Evolutionary conservation across 1,140 invertebrate species (phyloP).

Genomic region (Argopecten irradians): DNA sequence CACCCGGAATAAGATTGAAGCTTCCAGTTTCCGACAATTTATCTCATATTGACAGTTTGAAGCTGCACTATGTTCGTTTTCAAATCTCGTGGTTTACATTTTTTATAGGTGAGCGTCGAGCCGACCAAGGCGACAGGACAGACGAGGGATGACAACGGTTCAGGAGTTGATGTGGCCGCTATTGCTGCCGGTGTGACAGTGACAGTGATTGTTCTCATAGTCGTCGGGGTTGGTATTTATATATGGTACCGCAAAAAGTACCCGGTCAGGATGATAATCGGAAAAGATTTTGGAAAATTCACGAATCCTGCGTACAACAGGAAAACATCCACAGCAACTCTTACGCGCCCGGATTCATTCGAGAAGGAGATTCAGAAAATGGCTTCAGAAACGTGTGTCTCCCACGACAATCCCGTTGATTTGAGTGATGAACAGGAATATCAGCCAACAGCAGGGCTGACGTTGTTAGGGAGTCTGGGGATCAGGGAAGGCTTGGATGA

Average conservation of each 20-base stretch:
- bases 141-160: background rate
- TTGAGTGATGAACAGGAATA: conserved; percentile 40
- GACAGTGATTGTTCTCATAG: conserved; percentile 39
- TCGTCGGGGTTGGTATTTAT: conserved; percentile 47
- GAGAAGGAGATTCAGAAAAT: conserved; percentile 36
- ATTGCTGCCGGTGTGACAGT: conserved; percentile 56
- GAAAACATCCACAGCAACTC: conserved; percentile 43
- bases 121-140: background rate
- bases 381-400: background rate
- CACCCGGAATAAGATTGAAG: too few species aligned
- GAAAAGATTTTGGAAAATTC: conserved; percentile 75
- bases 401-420: conserved; percentile 39
- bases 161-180: conserved; percentile 10
- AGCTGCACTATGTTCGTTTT: background rate
- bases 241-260: conserved; percentile 70
- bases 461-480: background rate
- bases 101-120: background rate
- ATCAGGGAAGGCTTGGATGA: background rate
- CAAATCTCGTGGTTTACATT: background rate
- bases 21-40: too few species aligned
- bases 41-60: too few species aligned
- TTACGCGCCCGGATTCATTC: conserved; percentile 43
- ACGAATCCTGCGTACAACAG: conserved; percentile 74
- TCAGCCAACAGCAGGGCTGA: conserved; percentile 25
- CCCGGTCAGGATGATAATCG: conserved; percentile 74